Conservation (phyloP, 2,113 vertebrate genomes). For the Reinhardtius hippoglossoides region DNA sequence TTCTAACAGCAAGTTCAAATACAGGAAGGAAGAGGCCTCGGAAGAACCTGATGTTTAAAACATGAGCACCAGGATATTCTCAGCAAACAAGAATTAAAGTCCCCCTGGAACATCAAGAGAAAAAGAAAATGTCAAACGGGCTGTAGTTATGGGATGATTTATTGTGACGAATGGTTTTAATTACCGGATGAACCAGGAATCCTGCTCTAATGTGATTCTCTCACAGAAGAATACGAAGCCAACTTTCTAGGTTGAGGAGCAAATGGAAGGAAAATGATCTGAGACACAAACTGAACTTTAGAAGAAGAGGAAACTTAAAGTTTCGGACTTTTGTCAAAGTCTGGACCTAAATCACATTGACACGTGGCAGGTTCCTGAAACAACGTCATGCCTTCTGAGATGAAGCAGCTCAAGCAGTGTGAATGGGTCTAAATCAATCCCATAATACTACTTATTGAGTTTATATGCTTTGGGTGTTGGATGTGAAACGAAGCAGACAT, state of each 20-base stretch:
- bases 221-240: conserved; percentile 2
- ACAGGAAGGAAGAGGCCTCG: too few species aligned
- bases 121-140: not conserved
- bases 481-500: too few species aligned
- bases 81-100: conserved; percentile 1
- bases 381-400: not conserved
- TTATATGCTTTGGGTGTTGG: not conserved
- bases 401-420: conserved; percentile 27
- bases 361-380: not conserved
- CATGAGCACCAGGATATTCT: not conserved
- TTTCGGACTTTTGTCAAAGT: conserved; percentile 10
- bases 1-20: too few species aligned
- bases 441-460: not conserved
- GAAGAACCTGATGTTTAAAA: not conserved
- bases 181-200: conserved; percentile 22
- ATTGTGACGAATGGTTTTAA: not conserved
- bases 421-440: conserved; percentile 50
- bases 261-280: not conserved
- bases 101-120: not conserved
- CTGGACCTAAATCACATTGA: conserved; percentile 26
- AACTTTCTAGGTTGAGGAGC: conserved; percentile 2
- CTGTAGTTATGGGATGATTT: not conserved
- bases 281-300: not conserved
- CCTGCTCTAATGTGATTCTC: not conserved
- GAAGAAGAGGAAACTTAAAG: not conserved